A percentile compares a stretch with the other conserved stretches of the same genome.
Conservation (phyloP, 2,797 vertebrate genomes). For the Sus cebifrons region DNA sequence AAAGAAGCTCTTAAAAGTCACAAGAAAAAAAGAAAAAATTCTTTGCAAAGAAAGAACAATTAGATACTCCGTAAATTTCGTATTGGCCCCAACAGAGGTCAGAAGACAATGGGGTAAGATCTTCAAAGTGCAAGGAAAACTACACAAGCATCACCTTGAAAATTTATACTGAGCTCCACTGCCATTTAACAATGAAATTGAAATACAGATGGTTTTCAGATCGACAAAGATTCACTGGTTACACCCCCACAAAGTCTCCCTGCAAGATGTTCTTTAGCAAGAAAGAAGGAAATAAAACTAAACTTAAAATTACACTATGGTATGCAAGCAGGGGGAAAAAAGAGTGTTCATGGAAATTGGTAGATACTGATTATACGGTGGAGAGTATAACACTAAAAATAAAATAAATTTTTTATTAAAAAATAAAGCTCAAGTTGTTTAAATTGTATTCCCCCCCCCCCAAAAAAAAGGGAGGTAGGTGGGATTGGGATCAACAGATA, state of each 20-base stretch:
- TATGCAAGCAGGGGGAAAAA: background rate
- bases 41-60: background rate
- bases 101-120: background rate
- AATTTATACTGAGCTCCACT: background rate
- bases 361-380: background rate
- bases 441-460: background rate
- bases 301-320: background rate
- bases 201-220: background rate
- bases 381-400: background rate
- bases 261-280: background rate
- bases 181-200: slow-evolving; percentile 9
- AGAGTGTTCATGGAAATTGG: background rate
- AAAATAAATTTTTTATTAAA: slow-evolving; percentile 11
- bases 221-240: background rate
- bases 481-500: background rate
- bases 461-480: background rate
- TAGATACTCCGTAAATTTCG: background rate
- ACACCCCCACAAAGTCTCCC: background rate
- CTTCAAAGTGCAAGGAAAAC: slow-evolving; percentile 7
- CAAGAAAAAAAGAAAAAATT: background rate
- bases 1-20: background rate
- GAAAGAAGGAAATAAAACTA: background rate
- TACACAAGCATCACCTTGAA: background rate
- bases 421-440: background rate
- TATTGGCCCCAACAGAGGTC: background rate